phyloP scores from a whole-genome alignment of 2,888 invertebrate species.

The Tachina lurida region DNA sequence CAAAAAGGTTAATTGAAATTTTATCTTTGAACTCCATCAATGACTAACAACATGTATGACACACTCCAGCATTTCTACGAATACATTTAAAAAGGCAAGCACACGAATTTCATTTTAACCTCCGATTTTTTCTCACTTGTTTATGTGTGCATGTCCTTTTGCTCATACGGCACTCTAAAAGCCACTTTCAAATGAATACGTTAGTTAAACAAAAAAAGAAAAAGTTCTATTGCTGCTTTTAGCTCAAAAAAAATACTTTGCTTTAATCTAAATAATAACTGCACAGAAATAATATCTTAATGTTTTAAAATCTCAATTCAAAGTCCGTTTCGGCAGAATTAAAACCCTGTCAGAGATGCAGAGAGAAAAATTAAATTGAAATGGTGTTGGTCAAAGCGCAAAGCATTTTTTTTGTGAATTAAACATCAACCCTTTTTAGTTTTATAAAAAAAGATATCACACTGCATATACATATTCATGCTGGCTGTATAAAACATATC shows the following conservation, averaged over 20 bases:
- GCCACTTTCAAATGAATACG: conserved; percentile 61
- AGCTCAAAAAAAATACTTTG: conserved; percentile 37
- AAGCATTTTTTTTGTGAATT: not conserved
- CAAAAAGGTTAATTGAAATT: conserved; percentile 68
- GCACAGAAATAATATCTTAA: conserved; percentile 13
- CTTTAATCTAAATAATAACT: conserved; percentile 62
- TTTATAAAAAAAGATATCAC: conserved; percentile 1
- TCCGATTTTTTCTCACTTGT: not conserved
- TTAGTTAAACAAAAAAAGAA: conserved; percentile 39
- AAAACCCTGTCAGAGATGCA: not conserved
- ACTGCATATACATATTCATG: conserved; percentile 32
- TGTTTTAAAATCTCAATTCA: conserved; percentile 45
- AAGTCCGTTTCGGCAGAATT: conserved; percentile 58
- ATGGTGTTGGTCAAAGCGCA: conserved; percentile 41
- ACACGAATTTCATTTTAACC: conserved; percentile 6
- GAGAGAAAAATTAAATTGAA: conserved; percentile 27
- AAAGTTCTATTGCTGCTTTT: conserved; percentile 3
- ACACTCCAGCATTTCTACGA: not conserved
- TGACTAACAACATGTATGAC: not conserved
- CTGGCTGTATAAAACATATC: conserved; percentile 4
- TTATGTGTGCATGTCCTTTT: conserved; percentile 2
- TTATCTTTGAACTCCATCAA: conserved; percentile 66
- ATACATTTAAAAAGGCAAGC: conserved; percentile 1
- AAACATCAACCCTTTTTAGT: conserved; percentile 32
- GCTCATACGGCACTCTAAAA: conserved; percentile 18